Evolutionary conservation across 2,888 invertebrate species (phyloP), one percentile per base, ranked within the genome.

Genomic region (Galerucella nymphaeae): DNA sequence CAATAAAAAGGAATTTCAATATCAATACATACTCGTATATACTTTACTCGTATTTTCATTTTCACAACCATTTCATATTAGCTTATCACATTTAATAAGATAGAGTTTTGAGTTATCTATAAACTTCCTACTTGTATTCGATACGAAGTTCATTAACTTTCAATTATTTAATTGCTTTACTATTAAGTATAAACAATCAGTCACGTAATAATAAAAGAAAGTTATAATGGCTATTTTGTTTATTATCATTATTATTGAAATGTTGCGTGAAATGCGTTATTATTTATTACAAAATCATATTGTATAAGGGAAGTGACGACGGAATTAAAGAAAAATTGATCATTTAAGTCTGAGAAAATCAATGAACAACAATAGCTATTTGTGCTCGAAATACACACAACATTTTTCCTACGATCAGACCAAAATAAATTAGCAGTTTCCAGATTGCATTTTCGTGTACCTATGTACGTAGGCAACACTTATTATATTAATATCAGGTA

Each of bases 141-240:
- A 30, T 58, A 30, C 61, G 10, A 42, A 42, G 61, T 62, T 62
- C 61, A 62, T 62, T 62, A 62, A 42, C 61, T 62, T 62, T 59
- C n/a, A n/a, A 59, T 30, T 62, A 62, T 62, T 42, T 18, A 16
- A 62, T 62, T 18, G 61, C 61, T 9, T 41, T 2, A 11, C 42
- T 41, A 62, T 42, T 62, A 59, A 38, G 38, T 59, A 1, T 38
- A 59, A 59, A 59, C 59, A 64, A 64, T 64, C 42, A 55, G 53
- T 65, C 65, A 65, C 65, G 65, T 53, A 65, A 65, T 53, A 65
- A 65, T 65, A 53, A 55, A 55, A 42, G 65, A 65, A 65, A 65
- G 65, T 42, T 42, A 42, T 42, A 20, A 62, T 62, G 61, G 42
- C 16, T 41, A 10, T 42, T 62, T 62, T 62, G 42, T 42, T 42